phyloP scores from a whole-genome alignment of 2,888 invertebrate genomes.

The Drymonia ruficornis region DNA sequence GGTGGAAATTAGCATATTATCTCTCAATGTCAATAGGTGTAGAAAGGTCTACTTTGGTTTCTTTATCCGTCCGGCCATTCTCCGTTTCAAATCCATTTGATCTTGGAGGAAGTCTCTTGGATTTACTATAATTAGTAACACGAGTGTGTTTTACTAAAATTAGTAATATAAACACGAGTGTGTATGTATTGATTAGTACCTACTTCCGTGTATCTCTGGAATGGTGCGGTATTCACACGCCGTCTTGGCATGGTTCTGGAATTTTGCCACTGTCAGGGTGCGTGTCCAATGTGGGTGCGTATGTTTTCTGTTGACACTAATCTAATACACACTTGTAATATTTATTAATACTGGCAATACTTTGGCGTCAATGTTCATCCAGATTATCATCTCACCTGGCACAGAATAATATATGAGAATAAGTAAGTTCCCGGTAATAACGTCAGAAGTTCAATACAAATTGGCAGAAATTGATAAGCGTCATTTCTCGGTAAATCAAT shows the following conservation, averaged over 20 bases:
- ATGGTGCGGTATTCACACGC: slow-evolving; percentile 16
- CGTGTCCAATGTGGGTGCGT: slow-evolving; percentile 24
- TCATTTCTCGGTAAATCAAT: not conserved
- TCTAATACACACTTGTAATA: slow-evolving; percentile 20
- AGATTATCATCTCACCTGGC: slow-evolving; percentile 55
- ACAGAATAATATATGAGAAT: slow-evolving; percentile 24
- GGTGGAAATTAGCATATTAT: too few relatives aligned
- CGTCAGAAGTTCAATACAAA: not conserved
- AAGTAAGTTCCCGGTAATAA: slow-evolving; percentile 5
- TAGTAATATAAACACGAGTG: not conserved
- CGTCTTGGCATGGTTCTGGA: slow-evolving; percentile 42
- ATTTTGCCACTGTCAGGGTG: slow-evolving; percentile 25
- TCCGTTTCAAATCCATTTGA: not conserved
- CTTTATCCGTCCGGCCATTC: too few relatives aligned
- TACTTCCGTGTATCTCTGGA: slow-evolving; percentile 11
- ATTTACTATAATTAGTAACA: too few relatives aligned
- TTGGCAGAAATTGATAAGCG: too few relatives aligned
- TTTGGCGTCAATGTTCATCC: slow-evolving; percentile 41
- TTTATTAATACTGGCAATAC: slow-evolving; percentile 30
- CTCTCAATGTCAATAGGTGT: too few relatives aligned
- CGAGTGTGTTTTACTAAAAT: too few relatives aligned
- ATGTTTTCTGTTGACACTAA: slow-evolving; percentile 14
- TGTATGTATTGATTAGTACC: not conserved
- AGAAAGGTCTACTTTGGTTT: too few relatives aligned
- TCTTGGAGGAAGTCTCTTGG: not conserved